Base-by-base conservation (phyloP, 2,888 invertebrate species). In the Cotesia congregata region DNA sequence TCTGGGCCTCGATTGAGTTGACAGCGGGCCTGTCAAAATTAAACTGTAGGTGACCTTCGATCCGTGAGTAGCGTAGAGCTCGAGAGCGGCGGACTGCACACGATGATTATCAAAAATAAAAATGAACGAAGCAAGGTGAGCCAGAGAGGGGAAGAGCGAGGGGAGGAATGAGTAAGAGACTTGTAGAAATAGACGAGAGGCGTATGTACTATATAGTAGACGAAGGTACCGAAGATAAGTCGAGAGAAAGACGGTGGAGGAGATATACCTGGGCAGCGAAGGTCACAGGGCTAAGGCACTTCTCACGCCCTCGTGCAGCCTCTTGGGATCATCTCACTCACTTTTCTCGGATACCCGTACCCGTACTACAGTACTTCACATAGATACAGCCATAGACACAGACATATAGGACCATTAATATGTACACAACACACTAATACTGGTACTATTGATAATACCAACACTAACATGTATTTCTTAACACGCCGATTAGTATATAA, bases 201-300 rank as follows among this genome's bases (percentile, higher is more conserved):
- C 50, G 50, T 50, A 50, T 17, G 72, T 71, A 59, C 64, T 59
- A 41, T 17, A 74, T 71, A 59, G 68, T 59, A 41, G 68, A 72
- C 70, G 67, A 77, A 62, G 67, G 73, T 77, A 72, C 67, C 68
- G 72, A 65, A 30, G 39, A 77, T 69, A 77, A 78, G 72, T 76
- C 61, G 77, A 80, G 77, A 75, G 67, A 77, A 70, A 77, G 67
- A 61, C 71, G 20, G 38, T 20, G 59, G 67, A 71, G 77, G 72
- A 78, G 77, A 78, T 85, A 84, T 83, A 82, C 82, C 76, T 81
- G 84, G 86, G 85, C 83, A 85, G 83, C 85, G 84, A 86, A 87
- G 89, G 88, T 88, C 88, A 87, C 87, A 88, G 88, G 88, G 88
- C 86, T 85, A 86, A 87, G 87, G 88, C 87, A 87, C 88, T 89